These are phyloP conservation scores for Battus philenor DNA, from an alignment of 1,140 invertebrate species.

Conservation along the genomic window DNA sequence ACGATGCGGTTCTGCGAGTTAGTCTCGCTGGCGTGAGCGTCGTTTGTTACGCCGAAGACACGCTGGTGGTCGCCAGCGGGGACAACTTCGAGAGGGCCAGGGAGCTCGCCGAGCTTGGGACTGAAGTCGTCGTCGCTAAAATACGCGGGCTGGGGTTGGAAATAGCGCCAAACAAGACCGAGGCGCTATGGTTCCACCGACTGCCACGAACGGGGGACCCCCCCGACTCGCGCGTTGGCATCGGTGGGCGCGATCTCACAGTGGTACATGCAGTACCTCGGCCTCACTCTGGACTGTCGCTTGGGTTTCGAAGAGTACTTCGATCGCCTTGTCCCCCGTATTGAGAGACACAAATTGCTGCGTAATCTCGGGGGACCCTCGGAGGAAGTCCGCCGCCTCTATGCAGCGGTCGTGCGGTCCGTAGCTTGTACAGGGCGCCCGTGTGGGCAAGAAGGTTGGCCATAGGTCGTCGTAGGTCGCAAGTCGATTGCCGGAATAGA, in stretches of 20 bases:
- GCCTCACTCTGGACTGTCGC: slow-evolving; percentile 17
- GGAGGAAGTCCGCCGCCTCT: not conserved
- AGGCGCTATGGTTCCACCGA: slow-evolving; percentile 18
- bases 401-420: not conserved
- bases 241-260: slow-evolving; percentile 7
- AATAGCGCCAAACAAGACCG: slow-evolving; percentile 18
- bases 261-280: slow-evolving; percentile 17
- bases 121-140: not conserved
- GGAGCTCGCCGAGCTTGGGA: slow-evolving; percentile 6
- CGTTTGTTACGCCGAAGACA: slow-evolving; percentile 13
- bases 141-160: slow-evolving; percentile 14
- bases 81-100: slow-evolving; percentile 4
- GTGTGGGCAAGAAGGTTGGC: not conserved
- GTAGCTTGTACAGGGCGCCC: not conserved
- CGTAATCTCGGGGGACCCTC: slow-evolving; percentile 8
- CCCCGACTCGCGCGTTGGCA: slow-evolving; percentile 3
- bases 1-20: slow-evolving; percentile 16
- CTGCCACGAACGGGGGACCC: not conserved
- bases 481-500: no score
- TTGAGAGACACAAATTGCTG: slow-evolving; percentile 14
- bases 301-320: slow-evolving; percentile 22
- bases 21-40: not conserved
- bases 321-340: slow-evolving; percentile 8
- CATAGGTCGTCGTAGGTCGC: not conserved
- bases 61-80: slow-evolving; percentile 15